These are phyloP conservation scores for Tyrannus savana DNA, from an alignment of 2,113 vertebrate species.

Conservation along the genomic window DNA sequence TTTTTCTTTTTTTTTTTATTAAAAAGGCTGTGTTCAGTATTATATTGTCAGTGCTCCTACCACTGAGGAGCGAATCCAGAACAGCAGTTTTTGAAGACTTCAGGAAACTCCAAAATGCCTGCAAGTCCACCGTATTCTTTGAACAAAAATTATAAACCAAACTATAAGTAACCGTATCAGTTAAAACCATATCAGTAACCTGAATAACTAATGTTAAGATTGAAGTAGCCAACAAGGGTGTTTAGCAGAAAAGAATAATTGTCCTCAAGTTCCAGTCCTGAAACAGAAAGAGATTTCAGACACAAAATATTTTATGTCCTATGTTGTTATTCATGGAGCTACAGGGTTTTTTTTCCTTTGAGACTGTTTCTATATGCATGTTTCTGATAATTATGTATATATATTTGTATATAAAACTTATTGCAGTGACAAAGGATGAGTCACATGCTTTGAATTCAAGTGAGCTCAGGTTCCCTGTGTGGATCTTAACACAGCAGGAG, in stretches of 20 bases:
- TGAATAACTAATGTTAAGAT: background rate
- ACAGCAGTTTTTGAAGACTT: background rate
- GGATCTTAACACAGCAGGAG: background rate
- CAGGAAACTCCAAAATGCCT: background rate
- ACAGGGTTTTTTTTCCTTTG: background rate
- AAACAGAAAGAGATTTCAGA: background rate
- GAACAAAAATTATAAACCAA: background rate
- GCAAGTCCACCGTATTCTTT: background rate
- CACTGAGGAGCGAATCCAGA: background rate
- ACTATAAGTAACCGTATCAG: background rate
- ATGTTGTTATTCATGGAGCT: background rate
- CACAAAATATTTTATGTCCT: background rate
- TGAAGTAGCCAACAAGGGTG: background rate
- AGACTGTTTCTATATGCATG: background rate
- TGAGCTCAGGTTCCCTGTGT: background rate
- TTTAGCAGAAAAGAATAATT: background rate
- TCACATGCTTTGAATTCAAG: accelerated
- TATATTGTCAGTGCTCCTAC: background rate
- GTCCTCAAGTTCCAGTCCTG: background rate
- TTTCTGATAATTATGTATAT: background rate
- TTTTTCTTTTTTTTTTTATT: background rate
- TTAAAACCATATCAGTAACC: background rate
- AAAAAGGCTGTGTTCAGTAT: background rate
- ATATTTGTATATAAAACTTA: background rate
- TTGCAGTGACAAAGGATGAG: background rate